These are phyloP conservation scores for Heliconius ethilla DNA, from an alignment of 2,888 invertebrate species.

Conservation along the genomic window DNA sequence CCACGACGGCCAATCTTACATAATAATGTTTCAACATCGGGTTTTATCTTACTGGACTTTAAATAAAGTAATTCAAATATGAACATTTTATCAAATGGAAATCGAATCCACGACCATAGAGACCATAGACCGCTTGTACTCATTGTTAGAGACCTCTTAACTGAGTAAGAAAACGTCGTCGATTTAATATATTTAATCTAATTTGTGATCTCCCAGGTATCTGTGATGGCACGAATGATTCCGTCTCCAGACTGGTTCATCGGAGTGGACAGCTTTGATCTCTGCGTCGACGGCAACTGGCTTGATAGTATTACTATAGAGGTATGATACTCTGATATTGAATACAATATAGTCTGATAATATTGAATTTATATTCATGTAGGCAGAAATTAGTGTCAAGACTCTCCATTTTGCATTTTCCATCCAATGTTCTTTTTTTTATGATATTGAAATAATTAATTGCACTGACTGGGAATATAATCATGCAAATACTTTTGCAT, in stretches of 20 bases:
- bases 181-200: neutral
- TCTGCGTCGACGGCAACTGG: slow-evolving; percentile 96
- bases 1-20: too few relatives aligned
- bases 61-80: too few relatives aligned
- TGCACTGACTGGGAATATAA: neutral
- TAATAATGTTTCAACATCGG: too few relatives aligned
- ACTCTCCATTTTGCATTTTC: too few relatives aligned
- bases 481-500: neutral
- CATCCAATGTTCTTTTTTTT: too few relatives aligned
- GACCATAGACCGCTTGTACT: too few relatives aligned
- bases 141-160: too few relatives aligned
- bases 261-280: slow-evolving; percentile 94
- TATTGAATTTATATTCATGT: too few relatives aligned
- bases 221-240: slow-evolving; percentile 93
- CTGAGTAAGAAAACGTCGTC: neutral
- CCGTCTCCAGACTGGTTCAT: slow-evolving; percentile 98
- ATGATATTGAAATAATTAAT: neutral
- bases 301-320: slow-evolving; percentile 94
- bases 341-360: neutral
- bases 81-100: too few relatives aligned
- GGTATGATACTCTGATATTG: slow-evolving; percentile 65
- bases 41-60: too few relatives aligned
- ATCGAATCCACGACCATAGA: too few relatives aligned
- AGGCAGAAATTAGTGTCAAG: too few relatives aligned
- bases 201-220: slow-evolving; percentile 83